phyloP scores from a whole-genome alignment of 2,888 invertebrate species.

The Himalopsyche kuldschensis region DNA sequence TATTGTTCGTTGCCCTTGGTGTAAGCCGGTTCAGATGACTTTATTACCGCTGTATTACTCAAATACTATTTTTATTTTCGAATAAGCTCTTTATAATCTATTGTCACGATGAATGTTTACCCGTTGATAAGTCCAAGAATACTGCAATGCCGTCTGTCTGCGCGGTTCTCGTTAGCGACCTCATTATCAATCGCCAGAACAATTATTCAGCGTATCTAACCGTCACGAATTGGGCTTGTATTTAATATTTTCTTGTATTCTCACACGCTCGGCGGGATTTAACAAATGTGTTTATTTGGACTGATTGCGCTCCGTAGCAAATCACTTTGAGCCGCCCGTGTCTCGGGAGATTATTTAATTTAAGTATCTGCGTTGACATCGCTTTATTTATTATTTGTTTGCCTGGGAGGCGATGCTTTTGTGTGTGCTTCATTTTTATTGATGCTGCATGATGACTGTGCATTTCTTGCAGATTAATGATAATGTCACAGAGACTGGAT shows the following conservation, averaged over 20 bases:
- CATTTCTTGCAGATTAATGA: too few relatives aligned
- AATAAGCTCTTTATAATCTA: neutral
- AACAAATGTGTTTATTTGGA: conserved; percentile 3
- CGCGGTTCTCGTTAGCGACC: too few relatives aligned
- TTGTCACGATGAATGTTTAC: neutral
- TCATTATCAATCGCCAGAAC: conserved; percentile 1
- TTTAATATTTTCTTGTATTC: neutral
- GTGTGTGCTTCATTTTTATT: neutral
- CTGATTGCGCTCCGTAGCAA: conserved; percentile 9
- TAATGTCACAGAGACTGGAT: too few relatives aligned
- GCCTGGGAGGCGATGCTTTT: neutral
- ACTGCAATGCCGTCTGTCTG: conserved; percentile 6
- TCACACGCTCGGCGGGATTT: neutral
- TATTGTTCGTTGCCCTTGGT: neutral
- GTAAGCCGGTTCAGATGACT: neutral
- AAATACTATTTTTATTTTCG: neutral
- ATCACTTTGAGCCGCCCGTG: neutral
- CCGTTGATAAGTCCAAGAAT: neutral
- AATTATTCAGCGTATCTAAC: neutral
- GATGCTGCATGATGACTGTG: too few relatives aligned
- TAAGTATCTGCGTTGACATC: neutral
- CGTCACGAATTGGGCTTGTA: neutral
- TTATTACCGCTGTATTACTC: neutral
- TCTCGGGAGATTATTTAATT: conserved; percentile 10
- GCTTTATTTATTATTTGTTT: neutral